Base-by-base conservation (phyloP, 2,888 invertebrate species). In the Sipha maydis region DNA sequence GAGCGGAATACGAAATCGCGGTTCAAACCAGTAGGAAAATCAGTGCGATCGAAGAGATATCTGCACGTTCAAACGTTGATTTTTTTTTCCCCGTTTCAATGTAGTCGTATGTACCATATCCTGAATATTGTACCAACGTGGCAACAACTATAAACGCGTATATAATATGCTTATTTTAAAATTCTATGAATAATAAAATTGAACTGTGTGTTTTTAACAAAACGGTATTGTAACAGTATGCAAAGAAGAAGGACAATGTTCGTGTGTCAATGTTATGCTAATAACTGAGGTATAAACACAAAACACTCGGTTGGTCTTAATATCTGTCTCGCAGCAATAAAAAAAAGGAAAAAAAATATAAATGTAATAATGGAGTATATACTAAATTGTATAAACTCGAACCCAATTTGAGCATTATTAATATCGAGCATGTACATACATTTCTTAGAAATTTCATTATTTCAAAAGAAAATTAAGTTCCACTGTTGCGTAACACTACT, bases 131-230 rank as follows among this genome's bases (percentile, higher is more conserved):
- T 83, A 17, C 54, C 54, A 3, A 34, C 34, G 31, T 14, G 17
- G 17, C 28, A 3, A 25, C 7, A 25, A 28, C 28, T 14, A 0
- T 28, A 61, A 5, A 41, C 11, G 3, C 11, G 41, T 41, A 11
- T 11, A 8, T 41, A 41, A 41, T 11, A 25, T 48, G 48, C 14
- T 31, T 54, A 8, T 56, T 34, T 73, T 73, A 34, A 73, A 54
- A 83, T 83, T 54, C n/a, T 56, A 83, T 34, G 83, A 83, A 73
- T 34, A 34, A 73, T 54, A 73, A 54, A 56, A 54, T 31, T 17
- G 19, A 3, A 4, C 17, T 14, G 25, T 17, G 31, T 31, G 3
- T 54, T 71, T 31, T 73, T n/a, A 83, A 54, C 54, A 17, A 34
- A 34, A 54, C 25, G 5, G 4, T 34, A 34, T 73, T 71, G 14